Conservation (phyloP, 2,888 invertebrate genomes). For the Deroplatys truncata region DNA sequence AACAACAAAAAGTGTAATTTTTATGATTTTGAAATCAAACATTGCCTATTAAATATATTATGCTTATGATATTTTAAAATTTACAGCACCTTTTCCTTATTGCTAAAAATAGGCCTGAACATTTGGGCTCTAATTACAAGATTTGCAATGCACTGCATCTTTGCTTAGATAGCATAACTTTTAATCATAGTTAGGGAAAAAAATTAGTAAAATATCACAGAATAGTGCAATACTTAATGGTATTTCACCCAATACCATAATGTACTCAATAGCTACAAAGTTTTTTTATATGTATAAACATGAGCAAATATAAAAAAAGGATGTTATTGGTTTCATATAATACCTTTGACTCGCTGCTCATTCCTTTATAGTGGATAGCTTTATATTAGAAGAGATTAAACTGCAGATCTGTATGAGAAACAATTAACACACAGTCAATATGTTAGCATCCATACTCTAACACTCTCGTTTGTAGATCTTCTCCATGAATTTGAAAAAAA, state of each 20-base stretch:
- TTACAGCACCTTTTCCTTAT: not conserved
- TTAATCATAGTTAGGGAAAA: not conserved
- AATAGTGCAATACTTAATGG: not conserved
- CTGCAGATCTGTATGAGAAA: not conserved
- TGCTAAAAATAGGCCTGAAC: not conserved
- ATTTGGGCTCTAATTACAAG: not conserved
- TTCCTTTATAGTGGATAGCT: no score
- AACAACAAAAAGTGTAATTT: no score
- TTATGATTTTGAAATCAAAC: no score
- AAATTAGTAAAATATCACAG: not conserved
- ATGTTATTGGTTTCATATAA: no score
- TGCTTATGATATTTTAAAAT: no score
- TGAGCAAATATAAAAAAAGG: no score
- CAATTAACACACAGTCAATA: not conserved
- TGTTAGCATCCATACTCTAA: constrained; percentile 39
- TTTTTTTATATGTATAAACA: no score
- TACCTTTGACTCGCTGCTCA: no score
- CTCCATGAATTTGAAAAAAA: constrained; percentile 77
- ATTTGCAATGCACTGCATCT: not conserved
- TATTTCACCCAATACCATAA: no score
- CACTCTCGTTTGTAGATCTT: constrained; percentile 72
- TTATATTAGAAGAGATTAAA: not conserved
- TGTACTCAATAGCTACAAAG: no score
- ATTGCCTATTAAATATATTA: no score
- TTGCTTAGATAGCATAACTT: not conserved